Base-by-base conservation (phyloP, 2,888 invertebrate genomes). In the Yponomeuta evonymella region DNA sequence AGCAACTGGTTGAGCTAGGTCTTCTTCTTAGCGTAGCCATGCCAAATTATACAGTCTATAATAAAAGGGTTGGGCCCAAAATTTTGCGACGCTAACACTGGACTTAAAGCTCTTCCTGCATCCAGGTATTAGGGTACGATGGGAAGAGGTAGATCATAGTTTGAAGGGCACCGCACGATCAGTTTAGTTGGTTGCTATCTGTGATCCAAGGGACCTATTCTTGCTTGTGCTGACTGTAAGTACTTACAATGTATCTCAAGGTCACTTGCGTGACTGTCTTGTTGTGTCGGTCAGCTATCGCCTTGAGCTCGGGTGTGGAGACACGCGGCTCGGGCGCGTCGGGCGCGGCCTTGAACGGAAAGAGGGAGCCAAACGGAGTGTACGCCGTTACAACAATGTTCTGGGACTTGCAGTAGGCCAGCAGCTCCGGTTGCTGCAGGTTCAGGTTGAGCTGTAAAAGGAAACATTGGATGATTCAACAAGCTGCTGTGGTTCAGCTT, bases 331-430 rank as follows among this genome's bases (percentile, higher is more conserved):
- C 93, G 4, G 91, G 87, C 0, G 91, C 91, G 77, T 87, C 82
- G 0, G 88, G 85, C 0, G 77, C 73, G 15, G 90, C 86, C 4
- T 93, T 93, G 23, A 23, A 74, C 69, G 80, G 79, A 77, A 89
- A 83, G 63, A 90, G 76, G 0, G 89, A 87, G 2, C 96, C 97
- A 72, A 97, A 91, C 0, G 97, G 96, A 62, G 95, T 95, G 84
- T 96, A 97, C 0, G 91, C 97, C 80, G 93, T 95, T 75, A 97
- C 84, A 0, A 89, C 85, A 67, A 98, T 95, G 68, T 89, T 90
- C 63, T 94, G 92, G 9, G 93, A 82, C 70, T 93, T 93, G 83
- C 97, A 96, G 79, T 94, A 96, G 1, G 94, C 85, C 0, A 95
- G 94, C 36, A 97, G 82, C 62, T 94, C 93, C 51, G 94, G 94